Conservation (phyloP, 2,888 invertebrate species). For the Phasia obesa region DNA sequence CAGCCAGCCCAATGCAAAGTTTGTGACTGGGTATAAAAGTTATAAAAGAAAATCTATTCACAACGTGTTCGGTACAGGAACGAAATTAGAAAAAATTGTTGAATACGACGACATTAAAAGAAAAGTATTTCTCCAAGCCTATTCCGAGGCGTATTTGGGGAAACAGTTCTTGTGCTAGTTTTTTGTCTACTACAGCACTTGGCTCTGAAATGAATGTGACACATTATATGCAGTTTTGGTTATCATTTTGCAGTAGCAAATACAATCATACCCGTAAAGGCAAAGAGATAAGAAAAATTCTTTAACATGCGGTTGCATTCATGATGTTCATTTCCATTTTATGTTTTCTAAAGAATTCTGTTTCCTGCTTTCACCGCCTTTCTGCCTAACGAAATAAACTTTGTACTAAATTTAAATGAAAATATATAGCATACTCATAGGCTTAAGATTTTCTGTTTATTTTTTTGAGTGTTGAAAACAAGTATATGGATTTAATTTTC, state of each 20-base stretch:
- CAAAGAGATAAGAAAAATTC: constrained; percentile 7
- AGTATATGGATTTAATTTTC: constrained; percentile 41
- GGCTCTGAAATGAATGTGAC: constrained; percentile 63
- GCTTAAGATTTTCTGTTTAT: constrained; percentile 25
- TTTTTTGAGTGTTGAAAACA: constrained; percentile 35
- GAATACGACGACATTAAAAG: constrained; percentile 17
- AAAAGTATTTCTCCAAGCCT: constrained; percentile 43
- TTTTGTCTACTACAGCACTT: constrained; percentile 14
- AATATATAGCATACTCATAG: constrained; percentile 47
- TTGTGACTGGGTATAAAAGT: constrained; percentile 28
- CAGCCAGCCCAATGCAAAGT: constrained; percentile 38
- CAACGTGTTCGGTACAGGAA: constrained; percentile 39
- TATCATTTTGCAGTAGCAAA: constrained; percentile 52
- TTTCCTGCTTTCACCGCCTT: background rate
- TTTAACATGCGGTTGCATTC: constrained; percentile 69
- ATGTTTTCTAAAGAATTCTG: constrained; percentile 61
- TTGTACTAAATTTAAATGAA: constrained; percentile 44
- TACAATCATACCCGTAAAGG: background rate
- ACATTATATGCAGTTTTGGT: constrained; percentile 65
- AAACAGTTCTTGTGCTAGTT: background rate
- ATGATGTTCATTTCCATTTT: constrained; percentile 70
- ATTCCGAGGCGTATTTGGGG: constrained; percentile 37
- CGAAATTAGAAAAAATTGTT: constrained; percentile 28
- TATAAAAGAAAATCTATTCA: constrained; percentile 44
- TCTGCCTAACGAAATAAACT: background rate